A percentile compares a stretch with the other conserved stretches of the same genome.
Evolutionary conservation across 2,797 vertebrate genomes (phyloP).

Genomic region (Allobates femoralis): DNA sequence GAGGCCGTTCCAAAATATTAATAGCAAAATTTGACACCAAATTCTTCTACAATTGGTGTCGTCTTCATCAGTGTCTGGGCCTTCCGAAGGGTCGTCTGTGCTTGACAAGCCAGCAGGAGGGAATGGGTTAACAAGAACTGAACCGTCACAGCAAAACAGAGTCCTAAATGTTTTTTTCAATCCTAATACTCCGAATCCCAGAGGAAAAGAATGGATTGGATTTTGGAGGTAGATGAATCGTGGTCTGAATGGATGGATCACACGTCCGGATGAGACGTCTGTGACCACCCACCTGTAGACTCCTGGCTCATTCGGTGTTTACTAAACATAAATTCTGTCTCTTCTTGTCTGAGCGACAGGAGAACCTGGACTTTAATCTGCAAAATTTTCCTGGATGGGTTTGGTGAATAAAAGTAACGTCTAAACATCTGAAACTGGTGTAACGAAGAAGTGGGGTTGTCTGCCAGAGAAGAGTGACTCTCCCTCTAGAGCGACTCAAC

Average conservation of each 20-base stretch:
- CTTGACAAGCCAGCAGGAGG: neutral
- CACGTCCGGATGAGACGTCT: neutral
- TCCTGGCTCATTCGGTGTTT: conserved; percentile 21
- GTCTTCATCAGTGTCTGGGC: no score
- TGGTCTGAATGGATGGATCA: neutral
- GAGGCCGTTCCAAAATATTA: no score
- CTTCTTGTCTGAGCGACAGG: neutral
- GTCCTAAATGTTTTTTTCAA: neutral
- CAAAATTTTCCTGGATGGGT: neutral
- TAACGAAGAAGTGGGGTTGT: no score
- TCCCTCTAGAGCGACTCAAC: no score
- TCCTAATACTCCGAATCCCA: neutral
- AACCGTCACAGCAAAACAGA: neutral
- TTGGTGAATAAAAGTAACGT: neutral
- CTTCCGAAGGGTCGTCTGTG: no score
- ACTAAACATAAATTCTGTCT: neutral
- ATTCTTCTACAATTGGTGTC: no score
- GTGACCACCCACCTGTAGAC: neutral
- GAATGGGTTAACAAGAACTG: neutral
- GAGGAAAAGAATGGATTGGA: neutral
- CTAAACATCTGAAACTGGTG: neutral
- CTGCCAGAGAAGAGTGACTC: no score
- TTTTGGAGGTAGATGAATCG: conserved; percentile 1
- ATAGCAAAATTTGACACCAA: no score
- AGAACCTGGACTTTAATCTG: neutral